Conservation (phyloP, 2,888 invertebrate genomes). For the Luperina nickerlii region DNA sequence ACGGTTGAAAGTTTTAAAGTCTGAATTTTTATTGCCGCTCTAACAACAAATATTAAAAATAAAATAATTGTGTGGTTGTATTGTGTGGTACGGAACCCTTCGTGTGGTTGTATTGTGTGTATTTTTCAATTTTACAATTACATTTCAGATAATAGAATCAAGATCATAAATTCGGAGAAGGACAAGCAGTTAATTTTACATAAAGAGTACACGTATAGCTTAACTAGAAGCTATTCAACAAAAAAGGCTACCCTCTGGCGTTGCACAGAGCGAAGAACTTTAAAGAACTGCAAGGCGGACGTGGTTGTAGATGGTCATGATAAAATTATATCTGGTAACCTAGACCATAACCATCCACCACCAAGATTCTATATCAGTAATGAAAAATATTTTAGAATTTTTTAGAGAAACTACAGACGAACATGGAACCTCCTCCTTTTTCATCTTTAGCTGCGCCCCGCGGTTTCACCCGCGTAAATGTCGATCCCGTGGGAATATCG, state of each 20-base stretch:
- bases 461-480: too few relatives aligned
- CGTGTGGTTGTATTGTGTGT: too few relatives aligned
- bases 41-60: too few relatives aligned
- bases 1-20: too few relatives aligned
- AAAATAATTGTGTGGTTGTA: too few relatives aligned
- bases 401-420: neutral
- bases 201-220: conserved; percentile 9
- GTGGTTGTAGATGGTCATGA: conserved; percentile 2
- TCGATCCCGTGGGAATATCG: too few relatives aligned
- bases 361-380: conserved; percentile 4
- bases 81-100: too few relatives aligned
- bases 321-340: conserved; percentile 10
- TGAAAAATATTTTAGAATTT: conserved; percentile 13
- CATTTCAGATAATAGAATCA: conserved; percentile 3
- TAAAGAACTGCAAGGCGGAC: conserved; percentile 19
- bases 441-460: neutral
- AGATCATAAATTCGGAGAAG: neutral
- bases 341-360: conserved; percentile 20
- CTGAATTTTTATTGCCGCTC: too few relatives aligned
- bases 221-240: neutral
- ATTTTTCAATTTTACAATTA: neutral
- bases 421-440: neutral
- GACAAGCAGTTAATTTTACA: conserved; percentile 15
- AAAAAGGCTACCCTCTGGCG: conserved; percentile 9
- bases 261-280: conserved; percentile 7